Base-by-base conservation (phyloP, 1,140 invertebrate genomes). In the Leptopilina boulardi region DNA sequence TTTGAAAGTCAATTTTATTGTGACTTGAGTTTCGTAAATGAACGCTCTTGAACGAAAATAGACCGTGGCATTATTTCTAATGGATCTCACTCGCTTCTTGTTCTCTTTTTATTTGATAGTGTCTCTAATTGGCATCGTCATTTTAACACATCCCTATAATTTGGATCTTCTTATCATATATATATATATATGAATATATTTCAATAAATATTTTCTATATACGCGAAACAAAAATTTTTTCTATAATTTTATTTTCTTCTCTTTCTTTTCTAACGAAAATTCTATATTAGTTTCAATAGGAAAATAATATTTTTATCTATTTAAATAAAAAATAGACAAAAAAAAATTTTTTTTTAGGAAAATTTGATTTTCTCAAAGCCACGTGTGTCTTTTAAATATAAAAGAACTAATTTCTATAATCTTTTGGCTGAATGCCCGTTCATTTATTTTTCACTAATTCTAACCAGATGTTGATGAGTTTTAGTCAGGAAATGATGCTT, bases 21-120 rank as follows among this genome's bases (percentile, higher is more conserved):
- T 66, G 11, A 30, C 59, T 66, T 30, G 59, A 30, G 59, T 66
- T 66, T 66, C 59, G 59, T 66, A 66, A 66, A 66, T 30, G 59
- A 30, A 30, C 26, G 59, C 59, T 66, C 59, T 66, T 66, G 59
- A 30, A 66, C 59, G 11, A 66, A 66, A 66, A 66, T 66, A 66
- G 59, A 66, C 15, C 59, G 59, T 66, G 59, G 59, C 59, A 66
- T 66, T 66, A 66, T 66, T 66, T 26, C 59, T 66, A 66, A 66
- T 66, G 59, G 59, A 66, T 66, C 11, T 66, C 59, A 26, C 56
- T 59, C 23, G 26, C 21, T 66, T 23, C 23, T 30, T 30, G 51
- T 11, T 54, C 51, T 54, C 59, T 30, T 66, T n/a, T 66, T 30
- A 30, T 66, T 66, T 66, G 59, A 66, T 66, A 66, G 59, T 66